Conservation (phyloP, 1,140 invertebrate species). For the Ceratitis capitata region DNA sequence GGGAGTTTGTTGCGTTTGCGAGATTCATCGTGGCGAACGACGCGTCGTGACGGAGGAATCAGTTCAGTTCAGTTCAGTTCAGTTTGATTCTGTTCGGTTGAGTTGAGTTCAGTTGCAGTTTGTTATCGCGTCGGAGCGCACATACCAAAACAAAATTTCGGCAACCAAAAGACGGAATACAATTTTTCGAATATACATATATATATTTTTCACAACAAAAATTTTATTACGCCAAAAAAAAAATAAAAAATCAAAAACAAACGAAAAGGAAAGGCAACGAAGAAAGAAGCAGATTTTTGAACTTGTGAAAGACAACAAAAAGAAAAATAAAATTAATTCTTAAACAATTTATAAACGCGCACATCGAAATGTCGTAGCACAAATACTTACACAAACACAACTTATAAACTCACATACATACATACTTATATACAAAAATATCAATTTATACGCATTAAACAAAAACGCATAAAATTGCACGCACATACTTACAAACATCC, state of each 20-base stretch:
- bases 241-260: not conserved
- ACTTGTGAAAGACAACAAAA: not conserved
- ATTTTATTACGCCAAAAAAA: conserved; percentile 32
- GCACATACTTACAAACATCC: not conserved
- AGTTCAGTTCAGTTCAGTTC: conserved; percentile 37
- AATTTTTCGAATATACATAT: conserved; percentile 13
- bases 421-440: not conserved
- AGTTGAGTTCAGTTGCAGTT: conserved; percentile 42
- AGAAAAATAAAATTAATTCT: not conserved
- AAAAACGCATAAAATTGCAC: not conserved
- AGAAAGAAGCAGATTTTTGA: not conserved
- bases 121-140: conserved; percentile 26
- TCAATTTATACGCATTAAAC: not conserved
- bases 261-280: no score
- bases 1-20: not conserved
- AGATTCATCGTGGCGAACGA: conserved; percentile 23
- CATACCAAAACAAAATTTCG: not conserved
- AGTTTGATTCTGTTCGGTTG: conserved; percentile 41
- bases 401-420: not conserved
- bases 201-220: not conserved
- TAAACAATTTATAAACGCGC: not conserved
- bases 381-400: not conserved
- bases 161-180: conserved; percentile 15
- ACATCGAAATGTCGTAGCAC: conserved; percentile 23
- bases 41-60: not conserved